Evolutionary conservation across 2,888 invertebrate species (phyloP).

Genomic region (Calliopum simillimum): DNA sequence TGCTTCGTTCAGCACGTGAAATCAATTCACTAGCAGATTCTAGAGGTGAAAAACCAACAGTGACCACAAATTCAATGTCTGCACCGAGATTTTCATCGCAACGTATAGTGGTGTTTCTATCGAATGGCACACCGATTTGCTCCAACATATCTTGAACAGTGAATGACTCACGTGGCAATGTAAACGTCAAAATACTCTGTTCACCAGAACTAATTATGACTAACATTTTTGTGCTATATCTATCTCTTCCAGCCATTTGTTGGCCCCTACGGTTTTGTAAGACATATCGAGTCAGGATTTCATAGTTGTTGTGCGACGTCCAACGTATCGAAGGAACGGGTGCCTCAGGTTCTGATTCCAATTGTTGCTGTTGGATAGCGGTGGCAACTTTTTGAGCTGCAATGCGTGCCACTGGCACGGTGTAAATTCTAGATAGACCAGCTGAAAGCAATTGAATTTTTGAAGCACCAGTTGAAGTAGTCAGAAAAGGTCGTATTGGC

Average conservation of each 20-base stretch:
- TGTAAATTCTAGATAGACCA: constrained; percentile 42
- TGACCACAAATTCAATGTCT: constrained; percentile 84
- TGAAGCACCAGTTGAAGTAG: constrained; percentile 41
- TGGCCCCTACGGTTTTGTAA: constrained; percentile 62
- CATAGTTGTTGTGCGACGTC: constrained; percentile 65
- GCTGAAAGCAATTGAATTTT: constrained; percentile 48
- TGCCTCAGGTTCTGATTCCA: constrained; percentile 7
- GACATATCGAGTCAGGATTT: constrained; percentile 68
- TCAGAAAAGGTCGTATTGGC: constrained; percentile 39
- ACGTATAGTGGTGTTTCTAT: constrained; percentile 78
- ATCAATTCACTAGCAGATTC: constrained; percentile 66
- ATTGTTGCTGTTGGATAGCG: constrained; percentile 57
- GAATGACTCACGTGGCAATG: constrained; percentile 83
- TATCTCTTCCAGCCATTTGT: constrained; percentile 61
- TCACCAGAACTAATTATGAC: constrained; percentile 82
- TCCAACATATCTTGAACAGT: constrained; percentile 85
- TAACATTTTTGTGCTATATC: constrained; percentile 81
- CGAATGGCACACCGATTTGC: constrained; percentile 79
- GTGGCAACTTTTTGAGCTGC: constrained; percentile 47
- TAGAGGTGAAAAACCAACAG: constrained; percentile 71
- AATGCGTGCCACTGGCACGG: constrained; percentile 50
- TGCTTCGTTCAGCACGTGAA: constrained; percentile 66
- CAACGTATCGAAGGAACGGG: constrained; percentile 59
- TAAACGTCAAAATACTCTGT: constrained; percentile 85
- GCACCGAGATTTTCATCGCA: constrained; percentile 79